phyloP scores from a whole-genome alignment of 2,113 vertebrate genomes.

The Varanus komodoensis region DNA sequence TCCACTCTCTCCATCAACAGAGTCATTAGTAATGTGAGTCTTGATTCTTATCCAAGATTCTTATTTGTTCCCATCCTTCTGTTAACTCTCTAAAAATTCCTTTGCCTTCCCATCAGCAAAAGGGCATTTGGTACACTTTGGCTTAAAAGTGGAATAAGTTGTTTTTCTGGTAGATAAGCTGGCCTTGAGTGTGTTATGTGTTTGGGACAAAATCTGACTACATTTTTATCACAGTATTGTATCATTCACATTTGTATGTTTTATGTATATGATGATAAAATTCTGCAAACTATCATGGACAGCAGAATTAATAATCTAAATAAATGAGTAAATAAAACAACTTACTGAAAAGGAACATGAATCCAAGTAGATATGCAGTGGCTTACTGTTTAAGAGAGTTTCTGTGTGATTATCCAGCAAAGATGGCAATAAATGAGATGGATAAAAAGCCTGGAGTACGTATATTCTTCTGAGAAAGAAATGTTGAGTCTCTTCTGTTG shows the following conservation, averaged over 20 bases:
- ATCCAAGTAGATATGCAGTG: not conserved
- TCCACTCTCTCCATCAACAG: not conserved
- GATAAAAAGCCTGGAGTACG: slow-evolving; percentile 28
- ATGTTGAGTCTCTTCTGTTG: slow-evolving; percentile 7
- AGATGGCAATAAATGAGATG: slow-evolving; percentile 29
- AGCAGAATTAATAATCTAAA: not conserved
- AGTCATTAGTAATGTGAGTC: not conserved
- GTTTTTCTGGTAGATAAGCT: not conserved
- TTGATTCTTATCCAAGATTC: not conserved
- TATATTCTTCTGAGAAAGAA: not conserved
- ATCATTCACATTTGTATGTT: not conserved
- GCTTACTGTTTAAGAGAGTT: slow-evolving; percentile 1
- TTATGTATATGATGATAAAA: not conserved
- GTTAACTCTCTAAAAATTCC: not conserved
- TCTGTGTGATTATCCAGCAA: slow-evolving; percentile 39
- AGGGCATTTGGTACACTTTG: not conserved
- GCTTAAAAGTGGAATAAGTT: not conserved
- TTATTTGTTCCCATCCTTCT: not conserved
- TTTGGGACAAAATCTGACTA: not conserved
- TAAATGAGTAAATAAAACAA: not conserved
- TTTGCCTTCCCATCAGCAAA: not conserved
- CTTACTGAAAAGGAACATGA: not conserved
- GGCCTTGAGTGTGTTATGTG: not conserved
- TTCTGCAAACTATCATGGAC: not conserved
- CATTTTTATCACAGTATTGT: not conserved